These are phyloP conservation scores for Heterodera filipjevi DNA, from an alignment of 2,888 invertebrate species.

Conservation along the genomic window DNA sequence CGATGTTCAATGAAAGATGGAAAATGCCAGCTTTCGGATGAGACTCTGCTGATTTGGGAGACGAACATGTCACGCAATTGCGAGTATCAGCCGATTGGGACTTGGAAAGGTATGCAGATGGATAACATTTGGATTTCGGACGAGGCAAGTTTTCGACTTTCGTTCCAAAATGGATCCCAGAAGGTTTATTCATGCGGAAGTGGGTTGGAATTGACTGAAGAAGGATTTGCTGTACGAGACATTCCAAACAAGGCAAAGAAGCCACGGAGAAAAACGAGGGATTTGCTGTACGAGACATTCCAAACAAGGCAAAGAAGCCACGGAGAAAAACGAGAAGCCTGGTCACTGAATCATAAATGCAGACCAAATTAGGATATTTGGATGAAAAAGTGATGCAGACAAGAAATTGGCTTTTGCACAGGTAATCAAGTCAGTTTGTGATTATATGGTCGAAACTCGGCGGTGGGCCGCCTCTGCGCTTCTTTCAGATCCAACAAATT, in stretches of 20 bases:
- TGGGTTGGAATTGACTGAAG: no score
- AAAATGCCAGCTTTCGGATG: background rate
- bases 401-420: background rate
- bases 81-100: background rate
- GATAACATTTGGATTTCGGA: slow-evolving; percentile 10
- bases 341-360: background rate
- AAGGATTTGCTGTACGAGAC: no score
- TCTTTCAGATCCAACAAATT: background rate
- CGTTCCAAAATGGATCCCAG: background rate
- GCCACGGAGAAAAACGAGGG: no score
- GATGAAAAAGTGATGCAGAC: background rate
- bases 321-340: no score
- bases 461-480: background rate
- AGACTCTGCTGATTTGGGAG: background rate
- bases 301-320: no score
- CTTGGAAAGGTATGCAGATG: background rate
- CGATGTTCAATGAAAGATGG: background rate
- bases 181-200: background rate
- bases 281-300: no score
- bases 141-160: background rate
- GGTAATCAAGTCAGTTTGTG: background rate
- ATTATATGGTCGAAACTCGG: background rate
- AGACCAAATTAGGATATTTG: background rate
- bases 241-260: no score
- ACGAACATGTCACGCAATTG: background rate